Base-by-base conservation (phyloP, 2,113 vertebrate genomes). In the Nansenia antarctica region DNA sequence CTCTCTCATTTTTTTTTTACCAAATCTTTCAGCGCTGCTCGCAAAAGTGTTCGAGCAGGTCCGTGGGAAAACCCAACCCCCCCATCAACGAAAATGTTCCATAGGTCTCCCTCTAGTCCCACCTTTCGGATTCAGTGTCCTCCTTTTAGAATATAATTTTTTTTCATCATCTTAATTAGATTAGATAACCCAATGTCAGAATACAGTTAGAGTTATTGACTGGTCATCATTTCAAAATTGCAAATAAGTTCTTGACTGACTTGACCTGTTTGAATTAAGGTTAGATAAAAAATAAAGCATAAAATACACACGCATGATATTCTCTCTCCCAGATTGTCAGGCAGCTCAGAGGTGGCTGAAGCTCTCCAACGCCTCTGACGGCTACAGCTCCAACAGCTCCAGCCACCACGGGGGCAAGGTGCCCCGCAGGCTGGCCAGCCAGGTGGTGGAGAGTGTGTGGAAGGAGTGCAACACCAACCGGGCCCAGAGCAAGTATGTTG, bases 391-490 rank as follows among this genome's bases (percentile, higher is more conserved):
- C 2, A 95, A 97, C 87, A 96, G 93, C 86, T 95, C 92, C 65
- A 93, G 94, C 70, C 95, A 96, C 78, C 98, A 99, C 11, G 96
- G 97, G 67, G 96, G 96, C 49, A 97, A 96, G 89, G 95, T 99
- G 82, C 98, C 98, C 37, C 94, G 95, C 68, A 95, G 95, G 84
- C 86, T 99, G 72, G 97, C 97, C 84, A 94, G 93, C 82, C 96
- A 96, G 68, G 95, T 99, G 91, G 96, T 98, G 82, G 96, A 98
- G 88, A 92, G 94, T 80, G 97, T 98, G 67, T 99, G 98, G 98
- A 95, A 99, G 87, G 98, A 99, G 89, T 99, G 95, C 88, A 98
- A 96, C 89, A 94, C 96, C 82, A 98, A 98, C 89, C 94, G 94
- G 85, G 92, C 94, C 65, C 95, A 95, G 89, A 96, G 95, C 90